Evolutionary conservation across 2,113 vertebrate species (phyloP).

Genomic region (Mixornis gularis): DNA sequence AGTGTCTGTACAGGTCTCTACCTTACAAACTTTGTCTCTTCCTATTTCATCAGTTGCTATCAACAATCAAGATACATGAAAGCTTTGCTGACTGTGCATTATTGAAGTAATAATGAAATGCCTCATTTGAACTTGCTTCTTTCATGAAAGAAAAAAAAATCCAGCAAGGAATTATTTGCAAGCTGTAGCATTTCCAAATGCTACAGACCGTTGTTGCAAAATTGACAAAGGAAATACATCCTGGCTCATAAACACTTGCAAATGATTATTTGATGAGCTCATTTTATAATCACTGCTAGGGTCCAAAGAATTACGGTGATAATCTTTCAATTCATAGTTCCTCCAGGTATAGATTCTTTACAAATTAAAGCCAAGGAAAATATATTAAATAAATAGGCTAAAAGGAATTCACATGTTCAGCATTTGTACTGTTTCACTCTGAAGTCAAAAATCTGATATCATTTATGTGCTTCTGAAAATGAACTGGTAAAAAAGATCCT

Average conservation of each 20-base stretch:
- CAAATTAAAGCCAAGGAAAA: neutral
- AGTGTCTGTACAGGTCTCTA: neutral
- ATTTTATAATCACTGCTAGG: neutral
- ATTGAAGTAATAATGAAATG: neutral
- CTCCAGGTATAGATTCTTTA: neutral
- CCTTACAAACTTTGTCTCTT: constrained; percentile 5
- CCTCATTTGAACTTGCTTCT: neutral
- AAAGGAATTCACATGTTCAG: neutral
- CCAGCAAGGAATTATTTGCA: neutral
- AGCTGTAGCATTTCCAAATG: neutral
- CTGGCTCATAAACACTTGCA: neutral
- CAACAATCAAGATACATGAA: neutral
- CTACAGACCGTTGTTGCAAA: neutral
- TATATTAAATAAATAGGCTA: neutral
- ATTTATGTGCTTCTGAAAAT: neutral
- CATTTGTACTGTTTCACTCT: neutral
- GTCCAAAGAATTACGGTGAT: neutral
- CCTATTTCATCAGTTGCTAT: neutral
- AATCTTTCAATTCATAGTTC: neutral
- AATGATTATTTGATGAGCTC: neutral
- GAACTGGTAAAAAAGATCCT: neutral
- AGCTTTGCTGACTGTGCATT: neutral
- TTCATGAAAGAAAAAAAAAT: neutral
- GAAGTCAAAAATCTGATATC: neutral
- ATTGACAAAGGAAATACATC: neutral